Percentiles rank a stretch among this genome's conserved stretches.
Evolutionary conservation across 2,113 vertebrate species (phyloP).

Genomic region (Panthera uncia): DNA sequence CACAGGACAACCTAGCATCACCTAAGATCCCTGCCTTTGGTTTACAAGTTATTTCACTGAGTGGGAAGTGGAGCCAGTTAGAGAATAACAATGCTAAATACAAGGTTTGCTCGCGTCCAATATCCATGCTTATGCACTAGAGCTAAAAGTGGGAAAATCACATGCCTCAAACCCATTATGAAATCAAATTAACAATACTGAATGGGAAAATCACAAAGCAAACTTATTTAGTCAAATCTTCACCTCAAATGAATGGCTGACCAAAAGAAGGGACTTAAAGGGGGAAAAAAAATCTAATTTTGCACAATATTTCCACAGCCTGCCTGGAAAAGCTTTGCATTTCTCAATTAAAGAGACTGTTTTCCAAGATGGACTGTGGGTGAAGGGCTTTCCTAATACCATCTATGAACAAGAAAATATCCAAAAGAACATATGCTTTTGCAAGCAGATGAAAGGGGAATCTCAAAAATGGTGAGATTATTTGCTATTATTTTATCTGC

Average conservation of each 20-base stretch:
- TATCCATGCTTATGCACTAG: neutral
- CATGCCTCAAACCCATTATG: neutral
- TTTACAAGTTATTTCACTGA: neutral
- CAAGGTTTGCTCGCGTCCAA: neutral
- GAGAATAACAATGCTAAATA: neutral
- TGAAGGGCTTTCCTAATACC: neutral
- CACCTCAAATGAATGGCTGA: neutral
- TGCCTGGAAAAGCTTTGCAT: neutral
- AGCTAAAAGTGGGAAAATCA: neutral
- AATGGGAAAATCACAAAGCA: neutral
- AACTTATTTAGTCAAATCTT: neutral
- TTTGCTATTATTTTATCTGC: constrained; percentile 41
- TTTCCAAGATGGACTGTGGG: neutral
- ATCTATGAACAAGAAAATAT: neutral
- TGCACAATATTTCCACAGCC: neutral
- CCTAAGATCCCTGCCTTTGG: neutral
- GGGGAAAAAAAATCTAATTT: neutral
- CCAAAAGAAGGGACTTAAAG: neutral
- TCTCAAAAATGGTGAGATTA: neutral
- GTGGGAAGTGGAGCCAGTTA: neutral
- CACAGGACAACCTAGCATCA: neutral
- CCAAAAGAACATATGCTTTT: constrained; percentile 1
- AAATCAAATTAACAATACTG: constrained; percentile 9
- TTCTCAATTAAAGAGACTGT: neutral
- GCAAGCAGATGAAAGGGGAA: neutral